A percentile compares a stretch with the other conserved stretches of the same genome.
Conservation (phyloP, 2,888 invertebrate species). For the Phyllotreta cruciferae region DNA sequence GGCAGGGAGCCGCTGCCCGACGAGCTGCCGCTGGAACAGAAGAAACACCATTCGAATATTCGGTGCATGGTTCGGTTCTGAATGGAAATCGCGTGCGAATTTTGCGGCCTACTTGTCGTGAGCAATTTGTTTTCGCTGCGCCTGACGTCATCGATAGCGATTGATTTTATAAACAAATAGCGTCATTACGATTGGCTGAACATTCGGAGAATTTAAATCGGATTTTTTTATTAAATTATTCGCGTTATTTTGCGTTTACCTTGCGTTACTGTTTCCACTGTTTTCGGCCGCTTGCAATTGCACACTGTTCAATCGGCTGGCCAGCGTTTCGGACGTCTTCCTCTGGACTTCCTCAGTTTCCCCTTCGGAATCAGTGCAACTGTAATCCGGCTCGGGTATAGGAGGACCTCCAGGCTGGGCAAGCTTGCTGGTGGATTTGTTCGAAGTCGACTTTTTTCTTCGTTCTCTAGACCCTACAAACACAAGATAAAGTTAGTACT, state of each 20-base stretch:
- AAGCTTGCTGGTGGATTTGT: constrained; percentile 56
- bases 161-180: no score
- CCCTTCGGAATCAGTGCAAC: constrained; percentile 85
- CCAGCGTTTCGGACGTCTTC: constrained; percentile 63
- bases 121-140: no score
- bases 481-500: background rate
- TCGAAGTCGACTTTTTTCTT: constrained; percentile 56
- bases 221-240: no score
- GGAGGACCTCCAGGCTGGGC: constrained; percentile 66
- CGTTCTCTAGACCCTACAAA: constrained; percentile 53
- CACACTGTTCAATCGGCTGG: constrained; percentile 55
- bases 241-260: constrained; percentile 61
- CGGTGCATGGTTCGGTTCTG: background rate
- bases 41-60: background rate
- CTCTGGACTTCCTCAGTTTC: constrained; percentile 62
- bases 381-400: constrained; percentile 93
- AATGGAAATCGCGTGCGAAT: no score
- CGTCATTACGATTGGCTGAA: constrained; percentile 4
- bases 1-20: constrained; percentile 77
- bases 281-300: constrained; percentile 68
- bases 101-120: no score
- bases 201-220: background rate
- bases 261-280: constrained; percentile 78
- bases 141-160: no score
- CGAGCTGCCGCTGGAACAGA: constrained; percentile 68